Evolutionary conservation across 2,888 invertebrate species (phyloP).

Genomic region (Heterodera filipjevi): DNA sequence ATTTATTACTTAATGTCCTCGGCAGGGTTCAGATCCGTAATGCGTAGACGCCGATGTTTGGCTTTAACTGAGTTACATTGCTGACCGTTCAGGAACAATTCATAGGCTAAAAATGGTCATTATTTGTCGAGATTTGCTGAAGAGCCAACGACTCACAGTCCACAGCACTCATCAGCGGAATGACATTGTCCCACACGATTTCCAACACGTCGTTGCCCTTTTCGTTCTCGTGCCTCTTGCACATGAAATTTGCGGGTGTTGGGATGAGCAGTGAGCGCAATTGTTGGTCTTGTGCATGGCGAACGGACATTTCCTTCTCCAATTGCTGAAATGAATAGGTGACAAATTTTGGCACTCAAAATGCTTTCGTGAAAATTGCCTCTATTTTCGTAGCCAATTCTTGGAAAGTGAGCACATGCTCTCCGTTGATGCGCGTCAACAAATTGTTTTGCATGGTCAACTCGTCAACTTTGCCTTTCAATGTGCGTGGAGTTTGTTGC

Average conservation of each 20-base stretch:
- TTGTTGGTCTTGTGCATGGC: background rate
- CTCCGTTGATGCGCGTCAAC: conserved; percentile 33
- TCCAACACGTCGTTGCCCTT: conserved; percentile 2
- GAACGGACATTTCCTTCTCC: background rate
- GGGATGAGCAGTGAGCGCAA: conserved; percentile 10
- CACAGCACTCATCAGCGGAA: conserved; percentile 9
- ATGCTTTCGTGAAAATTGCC: background rate
- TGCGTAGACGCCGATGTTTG: background rate
- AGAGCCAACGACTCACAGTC: conserved; percentile 5
- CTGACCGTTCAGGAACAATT: background rate
- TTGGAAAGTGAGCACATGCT: conserved; percentile 33
- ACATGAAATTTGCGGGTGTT: background rate
- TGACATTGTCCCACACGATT: conserved; percentile 16
- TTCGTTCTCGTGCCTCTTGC: background rate
- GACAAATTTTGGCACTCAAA: background rate
- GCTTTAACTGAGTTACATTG: background rate
- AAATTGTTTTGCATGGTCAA: conserved; percentile 25
- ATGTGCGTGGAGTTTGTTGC: too few relatives aligned
- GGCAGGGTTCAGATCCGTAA: background rate
- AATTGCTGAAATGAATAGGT: conserved; percentile 5
- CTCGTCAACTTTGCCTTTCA: conserved; percentile 29
- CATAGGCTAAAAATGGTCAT: background rate
- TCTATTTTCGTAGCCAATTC: conserved; percentile 21
- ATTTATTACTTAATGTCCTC: background rate
- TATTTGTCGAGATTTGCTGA: background rate